A percentile compares a stretch with the other conserved stretches of the same genome.
Conservation (phyloP, 2,797 vertebrate genomes). For the Gila robusta region DNA sequence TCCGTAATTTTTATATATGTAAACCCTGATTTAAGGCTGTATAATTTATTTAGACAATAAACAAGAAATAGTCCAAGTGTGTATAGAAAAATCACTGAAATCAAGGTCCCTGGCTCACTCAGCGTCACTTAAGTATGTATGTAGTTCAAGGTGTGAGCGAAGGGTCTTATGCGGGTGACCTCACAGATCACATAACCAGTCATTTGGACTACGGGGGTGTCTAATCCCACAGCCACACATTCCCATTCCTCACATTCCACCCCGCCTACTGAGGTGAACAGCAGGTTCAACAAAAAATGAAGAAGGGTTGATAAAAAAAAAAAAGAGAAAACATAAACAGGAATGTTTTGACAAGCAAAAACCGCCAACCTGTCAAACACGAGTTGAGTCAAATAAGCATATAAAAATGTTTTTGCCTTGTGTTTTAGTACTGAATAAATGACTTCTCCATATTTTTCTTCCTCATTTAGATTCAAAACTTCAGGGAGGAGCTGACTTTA, state of each 20-base stretch:
- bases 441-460: background rate
- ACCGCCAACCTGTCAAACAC: background rate
- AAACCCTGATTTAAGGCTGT: background rate
- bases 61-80: background rate
- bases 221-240: constrained; percentile 42
- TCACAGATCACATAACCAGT: constrained; percentile 61
- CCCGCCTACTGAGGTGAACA: constrained; percentile 43
- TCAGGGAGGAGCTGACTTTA: constrained; percentile 76
- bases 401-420: background rate
- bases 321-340: constrained; percentile 22
- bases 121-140: background rate
- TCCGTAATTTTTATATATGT: accelerated
- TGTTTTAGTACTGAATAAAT: constrained; percentile 12
- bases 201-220: constrained; percentile 50
- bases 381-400: background rate
- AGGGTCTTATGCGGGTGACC: constrained; percentile 49
- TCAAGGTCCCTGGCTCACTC: background rate
- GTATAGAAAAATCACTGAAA: background rate
- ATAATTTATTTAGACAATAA: background rate
- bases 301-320: constrained; percentile 1
- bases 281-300: constrained; percentile 2
- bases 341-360: constrained; percentile 35
- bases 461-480: constrained; percentile 78
- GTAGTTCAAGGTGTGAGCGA: constrained; percentile 31
- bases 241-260: constrained; percentile 59